phyloP scores from a whole-genome alignment of 2,113 vertebrate species.

The Phocoena phocoena region DNA sequence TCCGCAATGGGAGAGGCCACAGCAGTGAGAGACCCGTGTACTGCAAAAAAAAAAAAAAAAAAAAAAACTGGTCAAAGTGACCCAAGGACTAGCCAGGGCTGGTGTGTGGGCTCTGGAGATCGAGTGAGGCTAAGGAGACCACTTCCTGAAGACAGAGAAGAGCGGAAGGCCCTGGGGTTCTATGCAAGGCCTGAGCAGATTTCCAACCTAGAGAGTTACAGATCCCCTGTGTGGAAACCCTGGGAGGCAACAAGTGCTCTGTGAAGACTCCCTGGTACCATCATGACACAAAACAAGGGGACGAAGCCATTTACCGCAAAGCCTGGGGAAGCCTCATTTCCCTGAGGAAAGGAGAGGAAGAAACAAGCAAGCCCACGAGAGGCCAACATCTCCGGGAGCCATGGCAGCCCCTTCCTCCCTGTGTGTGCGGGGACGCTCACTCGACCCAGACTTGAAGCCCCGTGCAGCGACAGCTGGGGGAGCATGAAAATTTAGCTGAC shows the following conservation, averaged over 20 bases:
- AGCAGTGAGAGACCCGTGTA: no score
- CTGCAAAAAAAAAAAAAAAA: no score
- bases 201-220: background rate
- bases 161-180: background rate
- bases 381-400: fast-evolving
- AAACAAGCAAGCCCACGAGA: background rate
- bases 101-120: background rate
- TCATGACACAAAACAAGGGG: background rate
- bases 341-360: background rate
- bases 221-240: background rate
- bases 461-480: background rate
- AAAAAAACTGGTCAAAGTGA: background rate
- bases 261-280: background rate
- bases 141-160: background rate
- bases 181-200: background rate
- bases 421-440: background rate
- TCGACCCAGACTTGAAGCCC: background rate
- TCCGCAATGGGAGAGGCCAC: no score
- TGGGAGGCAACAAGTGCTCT: background rate
- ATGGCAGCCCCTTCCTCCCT: background rate
- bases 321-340: background rate
- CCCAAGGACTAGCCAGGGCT: background rate
- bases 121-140: background rate
- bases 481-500: background rate
- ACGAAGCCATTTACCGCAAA: background rate